Conservation (phyloP, 2,113 vertebrate genomes). For the Pitta sordida region DNA sequence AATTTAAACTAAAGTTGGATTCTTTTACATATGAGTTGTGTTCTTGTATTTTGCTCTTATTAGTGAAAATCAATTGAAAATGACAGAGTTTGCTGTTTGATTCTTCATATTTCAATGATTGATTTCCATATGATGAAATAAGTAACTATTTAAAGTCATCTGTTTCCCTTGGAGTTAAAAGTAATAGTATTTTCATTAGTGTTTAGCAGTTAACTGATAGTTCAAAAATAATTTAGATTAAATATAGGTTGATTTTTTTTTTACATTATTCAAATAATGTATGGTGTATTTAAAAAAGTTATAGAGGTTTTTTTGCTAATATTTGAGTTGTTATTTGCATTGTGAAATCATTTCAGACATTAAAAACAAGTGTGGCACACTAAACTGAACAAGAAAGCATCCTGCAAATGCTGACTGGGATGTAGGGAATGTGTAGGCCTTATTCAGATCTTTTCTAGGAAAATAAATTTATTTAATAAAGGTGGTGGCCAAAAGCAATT, state of each 20-base stretch:
- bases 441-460: not conserved
- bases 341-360: not conserved
- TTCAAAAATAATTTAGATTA: not conserved
- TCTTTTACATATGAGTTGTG: not conserved
- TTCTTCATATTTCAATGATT: conserved; percentile 4
- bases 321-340: not conserved
- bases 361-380: not conserved
- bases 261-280: not conserved
- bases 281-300: not conserved
- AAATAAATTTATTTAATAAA: not conserved
- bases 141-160: conserved; percentile 16
- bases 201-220: not conserved
- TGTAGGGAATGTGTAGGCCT: not conserved
- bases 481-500: not conserved
- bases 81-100: not conserved
- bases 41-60: not conserved
- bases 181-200: not conserved
- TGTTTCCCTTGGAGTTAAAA: not conserved
- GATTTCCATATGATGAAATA: conserved; percentile 33
- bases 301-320: not conserved
- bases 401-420: not conserved
- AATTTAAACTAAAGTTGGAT: not conserved
- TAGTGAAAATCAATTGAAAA: conserved; percentile 15
- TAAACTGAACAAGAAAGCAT: not conserved
- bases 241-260: not conserved